Evolutionary conservation across 2,888 invertebrate species (phyloP), one percentile per base, ranked within the genome.

Genomic region (Eupithecia subumbrata): DNA sequence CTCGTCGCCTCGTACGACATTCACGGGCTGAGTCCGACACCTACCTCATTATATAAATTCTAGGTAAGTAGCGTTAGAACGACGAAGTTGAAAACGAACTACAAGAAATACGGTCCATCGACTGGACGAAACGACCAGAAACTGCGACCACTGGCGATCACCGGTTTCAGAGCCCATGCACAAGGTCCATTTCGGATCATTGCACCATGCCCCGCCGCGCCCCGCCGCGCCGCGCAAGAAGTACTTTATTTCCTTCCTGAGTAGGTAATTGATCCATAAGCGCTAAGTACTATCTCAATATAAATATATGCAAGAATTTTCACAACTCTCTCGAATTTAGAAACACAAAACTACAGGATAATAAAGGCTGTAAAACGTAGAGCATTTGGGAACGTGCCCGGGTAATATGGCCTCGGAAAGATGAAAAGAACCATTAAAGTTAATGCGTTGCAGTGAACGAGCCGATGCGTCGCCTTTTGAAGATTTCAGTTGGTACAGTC

Each of bases 381-480:
- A 37, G 67, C 67, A 45, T 8, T 18, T 37, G 5, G 37, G 72
- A 72, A 52, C 52, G 34, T n/a, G 22, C 72, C 52, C 11, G 18
- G 37, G 25, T 70, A 67, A 71, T 73, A n/a, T 67, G 60, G 73
- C 70, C 18, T 60, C n/a, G 56, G 76, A 73, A 60, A 34, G 63
- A 45, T 67, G 71, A 71, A 71, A 66, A 45, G 64, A 52, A 68
- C 37, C 76, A 74, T 76, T 76, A 69, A 71, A 73, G 67, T 73
- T 73, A 71, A 76, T 76, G 69, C 43, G 64, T 48, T 73, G 76
- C 76, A 73, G 22, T 68, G 63, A 52, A 69, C 63, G 67, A 71
- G 37, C 68, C 63, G 71, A 73, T 73, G 71, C 73, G 73, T 70
- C 76, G 70, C 70, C 22, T 52, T 68, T 48, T 43, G 52, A 64